Evolutionary conservation across 2,113 vertebrate genomes (phyloP), one percentile per base, ranked within the genome.

Genomic region (Orthonyx spaldingii): DNA sequence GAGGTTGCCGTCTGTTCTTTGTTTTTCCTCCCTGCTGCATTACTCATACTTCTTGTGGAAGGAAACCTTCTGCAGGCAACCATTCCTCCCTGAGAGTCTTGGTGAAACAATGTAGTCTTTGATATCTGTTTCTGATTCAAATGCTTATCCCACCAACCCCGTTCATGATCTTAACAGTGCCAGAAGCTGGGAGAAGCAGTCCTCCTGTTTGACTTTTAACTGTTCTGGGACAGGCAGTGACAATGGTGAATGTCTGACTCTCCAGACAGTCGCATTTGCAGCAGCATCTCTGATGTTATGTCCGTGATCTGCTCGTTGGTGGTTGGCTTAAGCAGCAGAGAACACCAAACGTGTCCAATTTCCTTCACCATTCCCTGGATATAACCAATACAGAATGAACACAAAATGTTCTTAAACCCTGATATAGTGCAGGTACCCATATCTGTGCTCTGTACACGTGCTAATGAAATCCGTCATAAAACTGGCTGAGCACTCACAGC

Each of bases 1-100:
- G 82, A 87, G 86, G 49, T 85, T 96, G 56, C 55, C 82, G 66
- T 92, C 52, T 83, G 77, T 63, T 96, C 91, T 88, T 92, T 84
- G 83, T 94, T 94, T 95, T 89, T 83, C 42, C 74, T 86, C 69
- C 60, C 89, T 86, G 79, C 16, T 52, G 64, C 68, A 55, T 95
- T 95, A 91, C 91, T 96, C 96, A 82, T 65, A 16, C 33, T 94
- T 87, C 64, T 52, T 24, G 87, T 76, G 79, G 79, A 65, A 91
- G 89, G 72, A 93, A 83, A 65, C 11, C 1, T 94, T 95, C 87
- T 86, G 71, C 89, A 92, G 86, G 77, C 86, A 92, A 5, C 79
- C 52, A 9, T 11, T 70, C 21, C n/a, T 56, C 64, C 64, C 85
- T n/a, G 5, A 46, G 75, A 90, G 64, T 28, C 64, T 69, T 57